Percentiles rank a stretch among this genome's conserved stretches.
Evolutionary conservation across 2,113 vertebrate genomes (phyloP).

Genomic region (Caloenas nicobarica): DNA sequence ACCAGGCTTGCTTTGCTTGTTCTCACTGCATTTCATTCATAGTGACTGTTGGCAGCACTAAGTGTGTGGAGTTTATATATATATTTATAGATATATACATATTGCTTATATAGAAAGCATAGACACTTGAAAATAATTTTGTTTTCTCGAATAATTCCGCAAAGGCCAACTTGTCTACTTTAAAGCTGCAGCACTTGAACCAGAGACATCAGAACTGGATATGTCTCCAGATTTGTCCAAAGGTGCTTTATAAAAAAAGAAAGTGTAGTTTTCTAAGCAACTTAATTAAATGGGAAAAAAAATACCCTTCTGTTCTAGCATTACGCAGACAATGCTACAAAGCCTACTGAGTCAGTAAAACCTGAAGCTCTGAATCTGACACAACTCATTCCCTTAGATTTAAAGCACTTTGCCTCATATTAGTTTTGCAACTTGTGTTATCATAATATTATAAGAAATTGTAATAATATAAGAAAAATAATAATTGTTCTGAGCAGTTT

Average conservation of each 20-base stretch:
- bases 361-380: background rate
- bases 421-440: background rate
- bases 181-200: background rate
- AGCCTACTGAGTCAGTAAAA: background rate
- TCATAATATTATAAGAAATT: background rate
- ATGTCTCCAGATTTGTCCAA: background rate
- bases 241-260: background rate
- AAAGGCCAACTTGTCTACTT: background rate
- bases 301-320: background rate
- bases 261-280: background rate
- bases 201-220: background rate
- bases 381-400: background rate
- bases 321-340: background rate
- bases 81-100: conserved; percentile 61
- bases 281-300: background rate
- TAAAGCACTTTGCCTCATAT: background rate
- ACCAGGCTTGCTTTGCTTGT: conserved; percentile 46
- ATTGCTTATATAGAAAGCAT: conserved; percentile 41
- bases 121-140: conserved; percentile 57
- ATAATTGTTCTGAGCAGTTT: background rate
- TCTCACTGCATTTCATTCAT: conserved; percentile 69
- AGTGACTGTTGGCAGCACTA: conserved; percentile 51
- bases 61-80: conserved; percentile 48
- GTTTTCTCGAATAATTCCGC: conserved; percentile 12
- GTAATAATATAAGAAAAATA: background rate